A percentile compares a stretch with the other conserved stretches of the same genome.
phyloP scores from a whole-genome alignment of 1,140 invertebrate species.

The Panulirus ornatus region DNA sequence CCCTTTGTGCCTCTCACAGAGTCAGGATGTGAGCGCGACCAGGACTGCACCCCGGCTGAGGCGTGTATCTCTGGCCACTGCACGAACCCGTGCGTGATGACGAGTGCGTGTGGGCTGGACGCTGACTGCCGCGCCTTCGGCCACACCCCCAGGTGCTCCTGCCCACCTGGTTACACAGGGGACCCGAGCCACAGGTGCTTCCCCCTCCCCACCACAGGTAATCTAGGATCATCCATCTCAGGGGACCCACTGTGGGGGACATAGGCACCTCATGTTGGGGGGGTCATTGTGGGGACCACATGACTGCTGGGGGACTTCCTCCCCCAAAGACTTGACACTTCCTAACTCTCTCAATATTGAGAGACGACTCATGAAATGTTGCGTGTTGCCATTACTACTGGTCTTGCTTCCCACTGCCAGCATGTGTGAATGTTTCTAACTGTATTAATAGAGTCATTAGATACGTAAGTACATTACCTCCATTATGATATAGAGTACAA shows the following conservation, averaged over 20 bases:
- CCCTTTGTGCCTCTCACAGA: constrained; percentile 77
- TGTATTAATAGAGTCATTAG: not conserved
- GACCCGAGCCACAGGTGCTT: constrained; percentile 71
- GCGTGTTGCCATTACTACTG: not conserved
- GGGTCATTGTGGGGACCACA: too few species aligned
- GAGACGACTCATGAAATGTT: too few species aligned
- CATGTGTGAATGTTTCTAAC: not conserved
- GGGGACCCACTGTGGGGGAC: too few species aligned
- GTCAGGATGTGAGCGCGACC: constrained; percentile 88
- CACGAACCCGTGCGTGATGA: constrained; percentile 83
- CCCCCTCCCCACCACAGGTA: constrained; percentile 54
- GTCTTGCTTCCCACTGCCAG: not conserved
- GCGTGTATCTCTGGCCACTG: constrained; percentile 87
- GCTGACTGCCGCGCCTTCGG: constrained; percentile 76
- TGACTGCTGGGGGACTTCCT: not conserved
- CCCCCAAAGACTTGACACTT: too few species aligned
- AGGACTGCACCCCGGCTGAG: constrained; percentile 87
- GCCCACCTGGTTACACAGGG: constrained; percentile 81
- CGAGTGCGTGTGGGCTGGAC: constrained; percentile 77
- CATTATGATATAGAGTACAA: too few species aligned
- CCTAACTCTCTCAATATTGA: too few species aligned
- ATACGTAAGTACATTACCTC: not conserved
- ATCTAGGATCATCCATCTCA: too few species aligned
- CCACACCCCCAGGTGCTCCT: constrained; percentile 85
- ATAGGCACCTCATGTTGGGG: too few species aligned